phyloP scores from a whole-genome alignment of 2,113 vertebrate species.

The Pterocles orientalis region DNA sequence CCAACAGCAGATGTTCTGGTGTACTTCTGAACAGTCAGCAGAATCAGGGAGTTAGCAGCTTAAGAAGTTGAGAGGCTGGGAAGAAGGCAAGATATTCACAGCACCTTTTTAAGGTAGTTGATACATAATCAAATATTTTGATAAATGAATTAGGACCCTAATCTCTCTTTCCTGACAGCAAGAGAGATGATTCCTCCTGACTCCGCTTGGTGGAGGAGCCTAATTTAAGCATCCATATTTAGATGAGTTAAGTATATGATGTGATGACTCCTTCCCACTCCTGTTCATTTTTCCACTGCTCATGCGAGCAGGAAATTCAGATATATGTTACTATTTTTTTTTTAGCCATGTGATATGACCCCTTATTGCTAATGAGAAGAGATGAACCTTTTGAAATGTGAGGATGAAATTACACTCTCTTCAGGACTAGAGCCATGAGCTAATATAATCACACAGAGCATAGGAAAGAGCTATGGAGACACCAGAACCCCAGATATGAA shows the following conservation, averaged over 20 bases:
- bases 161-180: neutral
- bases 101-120: neutral
- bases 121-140: neutral
- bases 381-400: constrained; percentile 11
- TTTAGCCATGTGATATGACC: neutral
- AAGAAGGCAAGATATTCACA: neutral
- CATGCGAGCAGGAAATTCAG: constrained; percentile 2
- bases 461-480: neutral
- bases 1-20: neutral
- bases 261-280: constrained; percentile 24
- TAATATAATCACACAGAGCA: neutral
- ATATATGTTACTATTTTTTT: neutral
- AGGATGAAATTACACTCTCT: constrained; percentile 39
- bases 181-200: neutral
- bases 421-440: neutral
- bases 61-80: neutral
- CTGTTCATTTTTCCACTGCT: constrained; percentile 26
- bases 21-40: neutral
- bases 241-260: neutral
- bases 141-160: neutral
- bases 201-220: neutral
- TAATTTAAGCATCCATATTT: constrained; percentile 44
- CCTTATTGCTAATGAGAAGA: neutral
- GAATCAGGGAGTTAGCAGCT: neutral
- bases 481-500: neutral